These are phyloP conservation scores for Chiloscyllium plagiosum DNA, from an alignment of 2,113 vertebrate species.

Conservation along the genomic window DNA sequence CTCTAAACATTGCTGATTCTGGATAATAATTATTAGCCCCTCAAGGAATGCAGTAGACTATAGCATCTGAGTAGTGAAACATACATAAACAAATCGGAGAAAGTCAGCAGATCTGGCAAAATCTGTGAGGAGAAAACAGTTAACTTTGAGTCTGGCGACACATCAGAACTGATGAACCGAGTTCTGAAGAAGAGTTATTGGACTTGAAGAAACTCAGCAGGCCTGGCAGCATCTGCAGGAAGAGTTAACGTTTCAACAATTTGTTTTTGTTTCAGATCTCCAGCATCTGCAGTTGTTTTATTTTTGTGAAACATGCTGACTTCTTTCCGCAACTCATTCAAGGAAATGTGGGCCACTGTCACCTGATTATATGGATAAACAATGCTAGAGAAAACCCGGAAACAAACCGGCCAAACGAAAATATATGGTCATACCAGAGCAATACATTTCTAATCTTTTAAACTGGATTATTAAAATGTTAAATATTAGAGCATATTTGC, in stretches of 20 bases:
- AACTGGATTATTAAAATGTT: background rate
- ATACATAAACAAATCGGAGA: background rate
- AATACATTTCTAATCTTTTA: background rate
- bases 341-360: background rate
- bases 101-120: too few relatives aligned
- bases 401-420: background rate
- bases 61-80: background rate
- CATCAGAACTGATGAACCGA: too few relatives aligned
- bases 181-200: too few relatives aligned
- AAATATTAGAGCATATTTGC: background rate
- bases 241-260: too few relatives aligned
- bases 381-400: background rate
- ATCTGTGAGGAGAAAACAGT: too few relatives aligned
- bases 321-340: background rate
- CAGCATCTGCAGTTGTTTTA: too few relatives aligned
- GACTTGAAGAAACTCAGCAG: too few relatives aligned
- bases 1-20: background rate
- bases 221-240: too few relatives aligned
- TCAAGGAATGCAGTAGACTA: background rate
- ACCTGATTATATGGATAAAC: background rate
- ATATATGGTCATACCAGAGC: background rate
- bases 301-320: background rate
- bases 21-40: background rate
- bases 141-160: too few relatives aligned
- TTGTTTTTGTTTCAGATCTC: too few relatives aligned